Evolutionary conservation across 2,113 vertebrate genomes (phyloP), one percentile per base, ranked within the genome.

Genomic region (Ailurus styani): DNA sequence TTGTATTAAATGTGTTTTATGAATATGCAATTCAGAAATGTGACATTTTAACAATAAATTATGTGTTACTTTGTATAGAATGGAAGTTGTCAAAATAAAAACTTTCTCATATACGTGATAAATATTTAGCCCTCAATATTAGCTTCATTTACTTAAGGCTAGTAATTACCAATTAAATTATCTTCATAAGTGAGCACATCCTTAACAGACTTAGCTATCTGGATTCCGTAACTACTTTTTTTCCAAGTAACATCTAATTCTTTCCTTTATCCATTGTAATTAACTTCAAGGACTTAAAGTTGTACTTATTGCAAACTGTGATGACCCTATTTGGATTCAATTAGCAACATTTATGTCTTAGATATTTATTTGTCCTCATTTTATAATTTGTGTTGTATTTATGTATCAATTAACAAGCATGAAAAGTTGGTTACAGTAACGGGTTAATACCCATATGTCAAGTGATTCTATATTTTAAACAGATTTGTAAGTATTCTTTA

Each of bases 81-180:
- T 60, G 27, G 2, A 73, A 87, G 68, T 73, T 94, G 4, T 68
- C 47, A 87, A 94, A 94, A 72, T 91, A 79, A 92, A 96, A 95
- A n/a, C 21, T 14, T 85, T 85, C 18, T 52, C 9, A 83, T 37
- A 79, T 64, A 45, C 50, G 0, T 92, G 29, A 55, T 79, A 62
- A 95, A 86, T 84, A 90, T 85, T 96, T 96, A 90, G 14, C 20
- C 83, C 25, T 47, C 27, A 82, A 29, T 12, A 93, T 45, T 64
- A 83, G 11, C 6, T 90, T 94, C 54, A 87, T 64, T 70, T 97
- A 27, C 31, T 55, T 83, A 95, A 81, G 8, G 75, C 8, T 75
- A 96, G 9, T 57, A 98, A 96, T 96, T 87, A 93, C 81, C 70
- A 95, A 55, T 60, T 94, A 96, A 95, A 7, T 81, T 78, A 95